Percentiles rank a stretch among this genome's conserved stretches.
Evolutionary conservation across 1,140 invertebrate genomes (phyloP).

Genomic region (Aplysia californica): DNA sequence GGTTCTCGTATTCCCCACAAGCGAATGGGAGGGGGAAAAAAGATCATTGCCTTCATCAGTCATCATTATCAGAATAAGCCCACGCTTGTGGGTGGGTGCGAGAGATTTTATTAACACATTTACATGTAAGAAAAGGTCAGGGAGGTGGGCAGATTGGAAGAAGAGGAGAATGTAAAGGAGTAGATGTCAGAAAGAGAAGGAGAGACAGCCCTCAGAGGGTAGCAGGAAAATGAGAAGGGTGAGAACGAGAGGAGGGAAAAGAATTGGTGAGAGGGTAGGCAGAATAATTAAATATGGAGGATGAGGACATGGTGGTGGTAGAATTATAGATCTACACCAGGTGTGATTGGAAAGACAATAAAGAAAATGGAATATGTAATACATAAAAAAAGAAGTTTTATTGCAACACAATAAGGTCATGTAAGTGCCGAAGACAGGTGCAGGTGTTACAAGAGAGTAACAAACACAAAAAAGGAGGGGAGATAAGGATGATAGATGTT

Average conservation of each 20-base stretch:
- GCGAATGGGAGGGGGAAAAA: constrained; percentile 3
- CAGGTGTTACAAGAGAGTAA: too few species aligned
- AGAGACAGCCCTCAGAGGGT: too few species aligned
- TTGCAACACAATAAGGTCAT: too few species aligned
- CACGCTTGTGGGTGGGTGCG: neutral
- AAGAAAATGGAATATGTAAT: neutral
- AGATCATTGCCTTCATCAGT: too few species aligned
- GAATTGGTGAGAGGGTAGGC: neutral
- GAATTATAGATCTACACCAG: neutral
- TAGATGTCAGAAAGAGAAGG: too few species aligned
- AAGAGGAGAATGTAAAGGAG: neutral
- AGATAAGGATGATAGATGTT: too few species aligned
- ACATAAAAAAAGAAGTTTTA: too few species aligned
- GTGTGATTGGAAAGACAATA: neutral
- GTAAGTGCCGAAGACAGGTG: too few species aligned
- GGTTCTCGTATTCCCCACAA: neutral
- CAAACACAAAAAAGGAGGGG: too few species aligned
- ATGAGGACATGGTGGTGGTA: neutral
- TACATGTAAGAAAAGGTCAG: constrained; percentile 12
- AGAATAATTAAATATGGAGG: neutral
- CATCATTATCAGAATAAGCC: too few species aligned
- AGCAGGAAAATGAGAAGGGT: too few species aligned
- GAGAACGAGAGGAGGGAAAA: neutral
- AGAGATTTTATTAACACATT: constrained; percentile 20
- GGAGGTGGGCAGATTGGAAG: neutral